Base-by-base conservation (phyloP, 2,888 invertebrate species). In the Pyrrhia umbra region DNA sequence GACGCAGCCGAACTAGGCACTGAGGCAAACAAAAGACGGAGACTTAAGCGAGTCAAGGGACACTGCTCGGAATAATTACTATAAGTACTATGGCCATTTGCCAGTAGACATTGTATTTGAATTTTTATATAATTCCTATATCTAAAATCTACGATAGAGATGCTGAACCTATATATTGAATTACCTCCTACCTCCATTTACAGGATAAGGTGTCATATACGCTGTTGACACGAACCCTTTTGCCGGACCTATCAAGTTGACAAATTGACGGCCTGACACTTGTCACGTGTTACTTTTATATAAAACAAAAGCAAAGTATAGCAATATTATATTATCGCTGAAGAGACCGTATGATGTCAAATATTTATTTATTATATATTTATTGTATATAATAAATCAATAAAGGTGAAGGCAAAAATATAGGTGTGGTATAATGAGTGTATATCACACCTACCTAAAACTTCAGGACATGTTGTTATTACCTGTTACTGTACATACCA, bases 21-120 rank as follows among this genome's bases (percentile, higher is more conserved):
- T 59, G 50, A n/a, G 46, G 18, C 50, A 56, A 67, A 68, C 70
- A 67, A 78, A 62, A 63, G 75, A 54, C 59, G 52, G 16, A 23
- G 42, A 46, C 15, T 57, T 66, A 49, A 51, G 34, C 13, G 8
- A 46, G 34, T 20, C 27, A 25, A 15, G 42, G 51, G 69, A 66
- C 34, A 52, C 42, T 18, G 45, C 37, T 9, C 9, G 9, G 18
- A 27, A 30, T 40, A 18, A 34, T 21, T 16, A 49, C 9, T 39
- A 5, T 39, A 23, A 23, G 23, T 23, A 23, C n/a, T n/a, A n/a
- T n/a, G n/a, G n/a, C n/a, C n/a, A n/a, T n/a, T n/a, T n/a, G n/a
- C n/a, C n/a, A n/a, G n/a, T n/a, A n/a, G n/a, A n/a, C n/a, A n/a
- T n/a, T n/a, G n/a, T n/a, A n/a, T n/a, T n/a, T n/a, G n/a, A n/a